Evolutionary conservation across 1,140 invertebrate species (phyloP).

Genomic region (Leptinotarsa defecta): DNA sequence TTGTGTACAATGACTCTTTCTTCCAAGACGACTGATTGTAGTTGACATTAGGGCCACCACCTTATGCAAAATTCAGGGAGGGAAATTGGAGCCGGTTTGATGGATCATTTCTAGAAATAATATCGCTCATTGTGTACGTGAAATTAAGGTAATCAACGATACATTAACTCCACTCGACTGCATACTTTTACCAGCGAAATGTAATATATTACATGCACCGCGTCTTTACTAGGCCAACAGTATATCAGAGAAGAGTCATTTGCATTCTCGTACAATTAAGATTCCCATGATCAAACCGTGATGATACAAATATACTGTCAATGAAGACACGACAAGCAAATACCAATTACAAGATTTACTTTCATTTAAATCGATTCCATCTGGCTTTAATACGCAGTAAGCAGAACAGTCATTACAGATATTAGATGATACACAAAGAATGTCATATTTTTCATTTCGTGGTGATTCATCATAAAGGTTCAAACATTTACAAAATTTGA

Average conservation of each 20-base stretch:
- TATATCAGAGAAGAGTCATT: background rate
- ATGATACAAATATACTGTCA: background rate
- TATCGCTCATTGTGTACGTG: background rate
- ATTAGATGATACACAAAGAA: too few relatives aligned
- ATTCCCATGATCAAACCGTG: background rate
- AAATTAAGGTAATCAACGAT: background rate
- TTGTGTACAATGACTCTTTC: too few relatives aligned
- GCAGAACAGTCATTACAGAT: too few relatives aligned
- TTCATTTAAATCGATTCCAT: background rate
- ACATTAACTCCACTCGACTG: background rate
- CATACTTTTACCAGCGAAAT: background rate
- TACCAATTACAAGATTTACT: background rate
- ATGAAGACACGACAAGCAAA: background rate
- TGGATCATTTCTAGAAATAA: too few relatives aligned
- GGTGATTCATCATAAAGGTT: too few relatives aligned
- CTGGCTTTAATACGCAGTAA: too few relatives aligned
- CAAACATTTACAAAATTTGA: too few relatives aligned
- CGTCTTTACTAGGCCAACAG: slow-evolving; percentile 1
- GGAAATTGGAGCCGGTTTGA: too few relatives aligned
- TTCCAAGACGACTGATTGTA: too few relatives aligned
- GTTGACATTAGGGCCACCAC: too few relatives aligned
- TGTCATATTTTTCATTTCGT: too few relatives aligned
- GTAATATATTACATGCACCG: background rate
- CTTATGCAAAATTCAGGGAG: too few relatives aligned
- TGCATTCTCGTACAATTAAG: background rate